Percentiles rank a stretch among this genome's conserved stretches.
These are phyloP conservation scores for Polietes domitor DNA, from an alignment of 2,888 invertebrate species.

Conservation along the genomic window DNA sequence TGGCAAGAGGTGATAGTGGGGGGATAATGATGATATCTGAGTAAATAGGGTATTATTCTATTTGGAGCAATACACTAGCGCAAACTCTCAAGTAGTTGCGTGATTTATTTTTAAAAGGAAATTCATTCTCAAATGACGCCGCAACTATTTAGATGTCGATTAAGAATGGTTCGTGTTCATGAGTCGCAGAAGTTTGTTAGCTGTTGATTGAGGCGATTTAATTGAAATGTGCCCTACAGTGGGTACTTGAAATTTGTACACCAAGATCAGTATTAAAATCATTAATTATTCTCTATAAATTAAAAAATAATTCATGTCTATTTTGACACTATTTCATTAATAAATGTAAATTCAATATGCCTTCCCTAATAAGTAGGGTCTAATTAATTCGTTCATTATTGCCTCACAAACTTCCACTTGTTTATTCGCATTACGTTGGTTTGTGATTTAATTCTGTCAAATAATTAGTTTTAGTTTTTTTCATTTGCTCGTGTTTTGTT, in stretches of 20 bases:
- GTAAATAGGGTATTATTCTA: constrained; percentile 8
- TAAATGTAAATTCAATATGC: too few relatives aligned
- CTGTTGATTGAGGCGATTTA: too few relatives aligned
- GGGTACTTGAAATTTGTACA: too few relatives aligned
- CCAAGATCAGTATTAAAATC: too few relatives aligned
- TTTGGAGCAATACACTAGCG: background rate
- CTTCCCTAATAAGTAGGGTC: too few relatives aligned
- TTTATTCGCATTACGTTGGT: background rate
- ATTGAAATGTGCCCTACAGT: too few relatives aligned
- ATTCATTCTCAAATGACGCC: constrained; percentile 10
- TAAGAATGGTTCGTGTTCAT: background rate
- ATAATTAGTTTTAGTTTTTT: background rate
- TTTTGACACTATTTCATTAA: too few relatives aligned
- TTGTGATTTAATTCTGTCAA: background rate
- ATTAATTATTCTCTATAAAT: too few relatives aligned
- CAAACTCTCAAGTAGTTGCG: constrained; percentile 4
- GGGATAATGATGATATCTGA: background rate
- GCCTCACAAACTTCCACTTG: background rate
- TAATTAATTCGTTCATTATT: background rate
- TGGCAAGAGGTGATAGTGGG: too few relatives aligned
- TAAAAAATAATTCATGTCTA: too few relatives aligned
- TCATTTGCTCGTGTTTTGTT: background rate
- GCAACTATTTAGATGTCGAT: constrained; percentile 16
- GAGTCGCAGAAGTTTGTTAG: too few relatives aligned
- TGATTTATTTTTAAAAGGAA: constrained; percentile 41